Evolutionary conservation across 92 coral and sea anemone species (phyloP).

Genomic region (Zoanthus solanderi): DNA sequence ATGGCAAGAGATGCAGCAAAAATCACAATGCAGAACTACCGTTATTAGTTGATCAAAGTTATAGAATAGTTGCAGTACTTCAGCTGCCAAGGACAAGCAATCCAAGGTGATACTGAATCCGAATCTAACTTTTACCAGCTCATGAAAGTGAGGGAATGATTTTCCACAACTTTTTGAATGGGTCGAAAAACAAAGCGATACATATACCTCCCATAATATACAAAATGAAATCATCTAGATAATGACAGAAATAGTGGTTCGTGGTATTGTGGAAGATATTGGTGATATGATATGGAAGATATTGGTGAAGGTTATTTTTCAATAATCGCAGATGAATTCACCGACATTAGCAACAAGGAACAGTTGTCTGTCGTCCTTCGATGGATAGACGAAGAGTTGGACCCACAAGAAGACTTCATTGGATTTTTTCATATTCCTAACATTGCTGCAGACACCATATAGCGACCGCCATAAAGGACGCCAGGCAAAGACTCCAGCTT

Average conservation of each 20-base stretch:
- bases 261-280: no score
- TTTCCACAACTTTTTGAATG: constrained; percentile 2
- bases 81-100: constrained; percentile 50
- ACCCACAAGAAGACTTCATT: no score
- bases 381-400: constrained; percentile 52
- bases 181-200: no score
- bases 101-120: constrained; percentile 28
- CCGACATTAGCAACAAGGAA: constrained; percentile 36
- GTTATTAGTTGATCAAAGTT: constrained; percentile 38
- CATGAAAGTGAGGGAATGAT: constrained; percentile 45
- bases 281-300: constrained; percentile 40
- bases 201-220: constrained; percentile 31
- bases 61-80: constrained; percentile 52
- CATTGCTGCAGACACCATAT: constrained; percentile 45
- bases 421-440: no score
- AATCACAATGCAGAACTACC: constrained; percentile 31
- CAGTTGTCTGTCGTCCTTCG: constrained; percentile 67
- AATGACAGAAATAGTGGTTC: background rate
- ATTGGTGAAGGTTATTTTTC: no score
- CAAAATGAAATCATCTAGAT: constrained; percentile 43
- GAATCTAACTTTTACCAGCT: background rate
- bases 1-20: background rate
- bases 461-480: constrained; percentile 53
- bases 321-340: constrained; percentile 57
- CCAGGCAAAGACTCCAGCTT: constrained; percentile 33